phyloP scores from a whole-genome alignment of 1,140 invertebrate genomes.

The Apis dorsata region DNA sequence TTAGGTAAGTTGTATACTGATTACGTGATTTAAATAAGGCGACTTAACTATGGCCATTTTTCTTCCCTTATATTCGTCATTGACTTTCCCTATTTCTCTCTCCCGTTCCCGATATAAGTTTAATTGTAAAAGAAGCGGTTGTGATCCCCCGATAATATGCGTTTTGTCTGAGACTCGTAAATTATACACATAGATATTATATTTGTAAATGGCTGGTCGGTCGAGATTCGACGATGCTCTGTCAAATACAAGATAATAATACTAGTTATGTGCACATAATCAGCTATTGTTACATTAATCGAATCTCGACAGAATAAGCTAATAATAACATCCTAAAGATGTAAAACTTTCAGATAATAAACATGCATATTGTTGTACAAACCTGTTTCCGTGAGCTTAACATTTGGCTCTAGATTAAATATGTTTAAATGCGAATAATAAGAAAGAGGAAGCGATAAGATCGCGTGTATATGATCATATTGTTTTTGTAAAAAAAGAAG shows the following conservation, averaged over 20 bases:
- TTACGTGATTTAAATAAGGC: conserved; percentile 24
- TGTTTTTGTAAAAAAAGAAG: conserved; percentile 10
- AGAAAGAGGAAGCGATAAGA: not conserved
- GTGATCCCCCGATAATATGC: conserved; percentile 58
- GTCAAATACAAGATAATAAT: conserved; percentile 39
- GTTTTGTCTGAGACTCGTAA: conserved; percentile 61
- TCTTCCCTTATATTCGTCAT: not conserved
- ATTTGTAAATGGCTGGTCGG: conserved; percentile 70
- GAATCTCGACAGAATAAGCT: conserved; percentile 67
- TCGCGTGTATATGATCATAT: not conserved
- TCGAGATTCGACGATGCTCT: conserved; percentile 66
- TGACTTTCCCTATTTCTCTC: not conserved
- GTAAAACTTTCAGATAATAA: conserved; percentile 79
- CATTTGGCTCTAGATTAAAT: not conserved
- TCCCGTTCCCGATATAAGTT: conserved; percentile 20
- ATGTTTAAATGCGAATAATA: not conserved
- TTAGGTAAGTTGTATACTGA: conserved; percentile 1
- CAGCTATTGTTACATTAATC: conserved; percentile 53
- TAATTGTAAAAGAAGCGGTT: conserved; percentile 61
- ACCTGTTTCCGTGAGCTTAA: conserved; percentile 10
- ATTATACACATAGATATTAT: conserved; percentile 67
- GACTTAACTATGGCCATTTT: not conserved
- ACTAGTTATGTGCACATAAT: not conserved
- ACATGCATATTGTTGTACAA: conserved; percentile 79
- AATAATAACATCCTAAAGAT: conserved; percentile 74